These are phyloP conservation scores for Leptonema lineaticorne DNA, from an alignment of 1,140 invertebrate species.

Conservation along the genomic window DNA sequence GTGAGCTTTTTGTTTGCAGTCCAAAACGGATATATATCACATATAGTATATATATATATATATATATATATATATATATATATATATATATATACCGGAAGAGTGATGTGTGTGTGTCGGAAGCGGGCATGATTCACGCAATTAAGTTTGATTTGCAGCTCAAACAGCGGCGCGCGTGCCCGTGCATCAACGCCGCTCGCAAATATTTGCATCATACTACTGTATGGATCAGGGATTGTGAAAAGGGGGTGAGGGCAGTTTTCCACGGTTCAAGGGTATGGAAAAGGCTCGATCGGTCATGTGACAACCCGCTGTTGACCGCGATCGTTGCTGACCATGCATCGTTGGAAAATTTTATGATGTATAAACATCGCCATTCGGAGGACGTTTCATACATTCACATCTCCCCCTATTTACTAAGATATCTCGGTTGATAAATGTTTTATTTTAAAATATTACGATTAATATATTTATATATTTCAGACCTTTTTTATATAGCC, in stretches of 20 bases:
- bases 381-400: neutral
- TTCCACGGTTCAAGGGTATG: no score
- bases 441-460: neutral
- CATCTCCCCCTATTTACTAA: neutral
- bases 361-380: neutral
- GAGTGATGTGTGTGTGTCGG: neutral
- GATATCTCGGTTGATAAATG: neutral
- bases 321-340: neutral
- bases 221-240: no score
- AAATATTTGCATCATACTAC: neutral
- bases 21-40: no score
- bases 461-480: neutral
- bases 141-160: constrained; percentile 9
- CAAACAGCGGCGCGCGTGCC: constrained; percentile 8
- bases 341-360: neutral
- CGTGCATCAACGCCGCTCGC: neutral
- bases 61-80: no score
- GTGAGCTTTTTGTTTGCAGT: no score
- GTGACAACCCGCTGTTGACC: neutral
- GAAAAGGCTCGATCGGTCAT: neutral
- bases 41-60: no score
- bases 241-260: no score
- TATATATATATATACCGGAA: no score
- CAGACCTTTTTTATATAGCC: neutral
- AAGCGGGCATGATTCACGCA: neutral